Evolutionary conservation across 2,888 invertebrate species (phyloP).

Genomic region (Tachina grossa): DNA sequence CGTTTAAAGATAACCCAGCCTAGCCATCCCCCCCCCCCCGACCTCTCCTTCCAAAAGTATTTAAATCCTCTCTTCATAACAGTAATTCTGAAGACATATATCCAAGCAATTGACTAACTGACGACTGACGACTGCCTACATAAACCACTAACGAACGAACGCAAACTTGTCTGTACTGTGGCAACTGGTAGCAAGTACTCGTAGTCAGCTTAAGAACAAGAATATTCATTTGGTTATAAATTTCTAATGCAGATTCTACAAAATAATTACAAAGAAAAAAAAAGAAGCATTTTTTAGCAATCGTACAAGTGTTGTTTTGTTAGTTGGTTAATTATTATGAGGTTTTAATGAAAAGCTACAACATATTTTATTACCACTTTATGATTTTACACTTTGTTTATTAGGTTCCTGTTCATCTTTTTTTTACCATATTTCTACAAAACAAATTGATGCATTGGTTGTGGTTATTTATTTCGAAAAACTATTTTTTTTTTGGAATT

Average conservation of each 20-base stretch:
- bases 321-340: slow-evolving; percentile 39
- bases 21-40: neutral
- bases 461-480: slow-evolving; percentile 43
- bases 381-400: slow-evolving; percentile 51
- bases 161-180: slow-evolving; percentile 4
- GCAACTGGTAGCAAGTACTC: neutral
- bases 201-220: slow-evolving; percentile 25
- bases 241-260: slow-evolving; percentile 23
- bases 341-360: slow-evolving; percentile 57
- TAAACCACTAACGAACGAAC: neutral
- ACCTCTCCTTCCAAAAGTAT: neutral
- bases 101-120: neutral
- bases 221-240: slow-evolving; percentile 25
- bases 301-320: slow-evolving; percentile 5
- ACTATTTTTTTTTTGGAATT: neutral
- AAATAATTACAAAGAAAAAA: neutral
- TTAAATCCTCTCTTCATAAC: slow-evolving; percentile 9
- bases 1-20: slow-evolving; percentile 5
- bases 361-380: slow-evolving; percentile 59
- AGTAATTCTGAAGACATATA: slow-evolving; percentile 11
- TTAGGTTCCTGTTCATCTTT: slow-evolving; percentile 33
- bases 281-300: neutral
- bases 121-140: slow-evolving; percentile 17
- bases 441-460: slow-evolving; percentile 32
- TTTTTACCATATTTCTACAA: neutral